phyloP scores from a whole-genome alignment of 2,888 invertebrate species.

The Gastrophysa polygoni region DNA sequence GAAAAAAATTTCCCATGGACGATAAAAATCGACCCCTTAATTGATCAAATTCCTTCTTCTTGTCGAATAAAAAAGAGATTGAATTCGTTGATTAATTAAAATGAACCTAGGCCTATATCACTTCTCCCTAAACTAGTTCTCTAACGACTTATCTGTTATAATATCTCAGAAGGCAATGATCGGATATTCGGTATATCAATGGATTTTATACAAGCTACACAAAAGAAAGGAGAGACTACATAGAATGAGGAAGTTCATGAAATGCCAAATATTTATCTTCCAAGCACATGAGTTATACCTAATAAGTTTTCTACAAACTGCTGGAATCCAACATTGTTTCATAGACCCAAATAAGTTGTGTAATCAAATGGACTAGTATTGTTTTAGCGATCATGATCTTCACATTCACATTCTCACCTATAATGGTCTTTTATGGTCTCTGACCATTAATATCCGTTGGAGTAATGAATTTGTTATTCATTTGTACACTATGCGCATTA shows the following conservation, averaged over 20 bases:
- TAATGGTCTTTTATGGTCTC: too few species aligned
- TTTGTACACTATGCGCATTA: too few species aligned
- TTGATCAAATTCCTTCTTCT: constrained; percentile 16
- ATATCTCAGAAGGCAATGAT: constrained; percentile 22
- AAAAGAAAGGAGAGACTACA: constrained; percentile 13
- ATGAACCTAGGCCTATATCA: constrained; percentile 19
- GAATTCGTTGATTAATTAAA: constrained; percentile 25
- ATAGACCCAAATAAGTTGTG: too few species aligned
- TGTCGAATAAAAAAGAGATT: constrained; percentile 16
- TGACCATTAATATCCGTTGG: too few species aligned
- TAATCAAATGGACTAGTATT: too few species aligned
- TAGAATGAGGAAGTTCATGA: constrained; percentile 6
- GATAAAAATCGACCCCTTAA: constrained; percentile 10
- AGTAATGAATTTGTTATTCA: too few species aligned
- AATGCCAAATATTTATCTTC: constrained; percentile 1
- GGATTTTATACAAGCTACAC: constrained; percentile 14
- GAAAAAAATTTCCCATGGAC: constrained; percentile 10
- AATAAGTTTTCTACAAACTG: too few species aligned
- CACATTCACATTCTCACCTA: too few species aligned
- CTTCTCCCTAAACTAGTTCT: constrained; percentile 21
- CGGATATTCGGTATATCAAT: constrained; percentile 20
- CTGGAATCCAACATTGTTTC: too few species aligned
- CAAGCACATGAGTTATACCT: neutral
- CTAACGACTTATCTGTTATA: constrained; percentile 21
- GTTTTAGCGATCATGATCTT: too few species aligned